Conservation (phyloP, 2,888 invertebrate species). For the Melolontha melolontha region DNA sequence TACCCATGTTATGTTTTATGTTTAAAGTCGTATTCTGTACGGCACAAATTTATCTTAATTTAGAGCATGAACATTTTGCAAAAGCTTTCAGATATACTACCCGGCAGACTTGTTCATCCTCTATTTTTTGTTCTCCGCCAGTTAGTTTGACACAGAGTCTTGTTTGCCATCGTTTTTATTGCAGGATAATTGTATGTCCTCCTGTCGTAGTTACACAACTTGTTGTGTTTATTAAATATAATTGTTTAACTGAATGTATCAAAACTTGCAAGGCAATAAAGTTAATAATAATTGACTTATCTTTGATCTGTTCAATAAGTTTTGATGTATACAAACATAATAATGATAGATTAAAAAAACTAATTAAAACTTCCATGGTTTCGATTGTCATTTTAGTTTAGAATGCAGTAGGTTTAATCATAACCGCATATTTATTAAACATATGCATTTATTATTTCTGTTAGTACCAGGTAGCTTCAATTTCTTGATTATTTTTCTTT, state of each 20-base stretch:
- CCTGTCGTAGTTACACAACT: constrained; percentile 8
- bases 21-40: not conserved
- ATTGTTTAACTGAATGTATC: not conserved
- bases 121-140: constrained; percentile 14
- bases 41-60: constrained; percentile 21
- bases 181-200: constrained; percentile 22
- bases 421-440: too few species aligned
- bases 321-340: too few species aligned
- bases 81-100: constrained; percentile 4
- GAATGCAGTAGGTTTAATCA: too few species aligned
- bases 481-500: too few species aligned
- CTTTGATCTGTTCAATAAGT: constrained; percentile 2
- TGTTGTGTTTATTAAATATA: constrained; percentile 15
- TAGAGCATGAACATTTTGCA: constrained; percentile 20
- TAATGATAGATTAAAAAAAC: too few species aligned
- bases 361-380: too few species aligned
- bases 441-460: too few species aligned
- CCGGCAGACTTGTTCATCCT: constrained; percentile 5
- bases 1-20: constrained; percentile 7
- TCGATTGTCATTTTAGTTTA: too few species aligned
- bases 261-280: constrained; percentile 5
- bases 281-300: constrained; percentile 10
- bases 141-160: constrained; percentile 16
- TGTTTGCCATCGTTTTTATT: constrained; percentile 27
- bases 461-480: too few species aligned